These are phyloP conservation scores for Hemibagrus guttatus DNA, from an alignment of 2,797 vertebrate genomes.

Conservation along the genomic window DNA sequence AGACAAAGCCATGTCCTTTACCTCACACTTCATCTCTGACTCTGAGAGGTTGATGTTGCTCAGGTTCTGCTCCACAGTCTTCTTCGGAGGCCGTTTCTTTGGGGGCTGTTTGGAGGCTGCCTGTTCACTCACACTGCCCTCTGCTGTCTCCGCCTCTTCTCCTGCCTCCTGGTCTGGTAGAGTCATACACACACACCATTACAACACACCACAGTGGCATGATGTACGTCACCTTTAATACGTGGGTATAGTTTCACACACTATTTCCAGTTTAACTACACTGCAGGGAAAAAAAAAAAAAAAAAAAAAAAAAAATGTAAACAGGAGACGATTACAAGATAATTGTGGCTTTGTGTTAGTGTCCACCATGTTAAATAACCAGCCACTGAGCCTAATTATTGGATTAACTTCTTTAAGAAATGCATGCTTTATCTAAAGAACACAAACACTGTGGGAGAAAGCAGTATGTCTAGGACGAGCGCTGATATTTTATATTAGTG, in stretches of 20 bases:
- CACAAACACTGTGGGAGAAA: background rate
- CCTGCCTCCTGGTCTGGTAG: constrained; percentile 57
- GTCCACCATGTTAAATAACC: background rate
- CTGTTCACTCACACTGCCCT: constrained; percentile 52
- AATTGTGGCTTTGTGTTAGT: background rate
- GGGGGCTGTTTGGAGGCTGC: constrained; percentile 64
- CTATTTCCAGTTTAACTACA: background rate
- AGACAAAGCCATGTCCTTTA: constrained; percentile 54
- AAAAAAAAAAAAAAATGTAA: too few species aligned
- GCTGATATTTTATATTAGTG: background rate
- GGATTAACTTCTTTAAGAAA: background rate
- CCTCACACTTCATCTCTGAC: constrained; percentile 81
- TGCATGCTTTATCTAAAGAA: background rate
- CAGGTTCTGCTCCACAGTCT: constrained; percentile 88
- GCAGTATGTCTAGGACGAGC: background rate
- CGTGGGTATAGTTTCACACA: background rate
- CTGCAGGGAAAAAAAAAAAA: background rate
- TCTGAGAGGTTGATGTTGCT: constrained; percentile 85
- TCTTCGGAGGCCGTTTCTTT: constrained; percentile 83
- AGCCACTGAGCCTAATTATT: background rate
- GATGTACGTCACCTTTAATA: background rate
- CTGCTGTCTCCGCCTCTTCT: constrained; percentile 43
- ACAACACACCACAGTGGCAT: background rate
- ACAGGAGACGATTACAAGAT: too few species aligned
- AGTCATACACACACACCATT: background rate